A percentile compares a stretch with the other conserved stretches of the same genome.
phyloP scores from a whole-genome alignment of 2,888 invertebrate genomes.

The Tromatobia lineatoria region DNA sequence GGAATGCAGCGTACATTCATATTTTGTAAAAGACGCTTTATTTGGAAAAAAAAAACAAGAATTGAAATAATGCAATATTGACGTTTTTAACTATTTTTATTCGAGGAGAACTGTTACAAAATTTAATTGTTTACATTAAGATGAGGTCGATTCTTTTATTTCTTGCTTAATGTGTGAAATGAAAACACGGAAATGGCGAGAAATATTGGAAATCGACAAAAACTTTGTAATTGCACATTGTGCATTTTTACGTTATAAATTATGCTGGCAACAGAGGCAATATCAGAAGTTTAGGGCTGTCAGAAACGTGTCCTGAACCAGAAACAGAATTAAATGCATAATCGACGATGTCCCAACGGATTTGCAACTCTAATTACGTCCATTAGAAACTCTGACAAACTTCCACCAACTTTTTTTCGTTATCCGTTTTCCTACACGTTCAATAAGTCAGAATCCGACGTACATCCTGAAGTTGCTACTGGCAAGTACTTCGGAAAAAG shows the following conservation, averaged over 20 bases:
- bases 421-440: constrained; percentile 1
- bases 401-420: constrained; percentile 8
- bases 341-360: neutral
- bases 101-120: too few relatives aligned
- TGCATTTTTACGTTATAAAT: neutral
- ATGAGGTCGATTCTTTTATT: neutral
- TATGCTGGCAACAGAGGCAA: neutral
- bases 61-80: too few relatives aligned
- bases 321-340: neutral
- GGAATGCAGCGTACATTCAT: too few relatives aligned
- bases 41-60: too few relatives aligned
- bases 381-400: constrained; percentile 30
- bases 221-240: neutral
- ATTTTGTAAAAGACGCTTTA: too few relatives aligned
- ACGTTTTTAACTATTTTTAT: too few relatives aligned
- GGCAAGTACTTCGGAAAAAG: constrained; percentile 2
- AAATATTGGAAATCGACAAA: neutral
- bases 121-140: too few relatives aligned
- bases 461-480: neutral
- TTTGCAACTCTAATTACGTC: constrained; percentile 37
- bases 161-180: neutral
- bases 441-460: constrained; percentile 1
- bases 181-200: neutral
- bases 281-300: neutral
- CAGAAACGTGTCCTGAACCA: neutral